A percentile compares a stretch with the other conserved stretches of the same genome.
These are phyloP conservation scores for Odocoileus virginianus DNA, from an alignment of 2,113 vertebrate genomes.

Conservation along the genomic window DNA sequence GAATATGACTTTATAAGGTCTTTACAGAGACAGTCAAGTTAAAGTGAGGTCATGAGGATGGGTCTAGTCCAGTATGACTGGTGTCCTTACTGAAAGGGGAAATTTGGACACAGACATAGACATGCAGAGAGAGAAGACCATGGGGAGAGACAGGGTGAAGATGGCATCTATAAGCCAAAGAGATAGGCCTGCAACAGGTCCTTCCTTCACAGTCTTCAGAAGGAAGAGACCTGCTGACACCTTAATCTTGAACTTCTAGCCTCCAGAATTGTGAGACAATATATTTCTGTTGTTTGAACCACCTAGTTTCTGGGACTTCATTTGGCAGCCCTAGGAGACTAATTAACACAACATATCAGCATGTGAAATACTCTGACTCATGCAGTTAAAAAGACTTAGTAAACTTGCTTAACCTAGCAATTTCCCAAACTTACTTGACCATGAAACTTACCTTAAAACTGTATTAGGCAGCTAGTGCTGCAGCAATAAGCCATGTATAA, in stretches of 20 bases:
- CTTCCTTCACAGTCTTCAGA: neutral
- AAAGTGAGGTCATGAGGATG: neutral
- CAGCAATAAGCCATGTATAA: neutral
- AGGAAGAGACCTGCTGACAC: neutral
- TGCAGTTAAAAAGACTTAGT: constrained; percentile 5
- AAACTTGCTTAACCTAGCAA: neutral
- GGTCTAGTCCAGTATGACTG: neutral
- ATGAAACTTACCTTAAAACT: neutral
- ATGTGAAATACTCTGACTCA: neutral
- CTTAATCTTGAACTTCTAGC: neutral
- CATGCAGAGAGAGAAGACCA: neutral
- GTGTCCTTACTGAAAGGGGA: neutral
- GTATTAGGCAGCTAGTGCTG: neutral
- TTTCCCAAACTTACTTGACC: neutral
- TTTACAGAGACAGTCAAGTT: neutral
- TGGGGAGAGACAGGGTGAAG: neutral
- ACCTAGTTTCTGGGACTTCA: neutral
- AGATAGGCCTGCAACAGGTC: neutral
- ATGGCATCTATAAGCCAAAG: neutral
- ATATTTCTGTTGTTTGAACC: neutral
- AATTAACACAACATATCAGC: neutral
- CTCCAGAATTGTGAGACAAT: neutral
- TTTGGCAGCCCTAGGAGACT: neutral
- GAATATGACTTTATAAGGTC: neutral
- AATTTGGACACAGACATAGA: neutral